Evolutionary conservation across 2,113 vertebrate genomes (phyloP), one percentile per base, ranked within the genome.

Genomic region (Labeo catla): DNA sequence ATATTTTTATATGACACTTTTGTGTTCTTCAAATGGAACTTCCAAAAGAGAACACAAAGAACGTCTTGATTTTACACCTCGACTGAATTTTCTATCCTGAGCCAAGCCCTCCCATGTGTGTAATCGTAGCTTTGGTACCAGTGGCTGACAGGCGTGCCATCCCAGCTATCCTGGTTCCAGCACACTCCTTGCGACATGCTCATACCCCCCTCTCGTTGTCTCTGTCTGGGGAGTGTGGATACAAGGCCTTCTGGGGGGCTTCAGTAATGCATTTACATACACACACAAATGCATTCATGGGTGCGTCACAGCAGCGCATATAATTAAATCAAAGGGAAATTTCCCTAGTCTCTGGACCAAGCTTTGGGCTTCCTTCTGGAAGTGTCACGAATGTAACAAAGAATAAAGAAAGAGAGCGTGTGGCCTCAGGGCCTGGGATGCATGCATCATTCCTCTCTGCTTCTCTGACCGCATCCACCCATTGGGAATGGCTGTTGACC

Each of bases 241-340:
- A 91, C 90, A 91, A 79, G 86, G 86, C 92, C 92, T 91, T 94
- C 92, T 93, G 92, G 93, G 92, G 91, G 81, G 87, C 87, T 90
- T 89, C 78, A 89, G 80, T 87, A 88, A 88, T 85, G 90, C 82
- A 91, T 88, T 79, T 72, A 86, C 39, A 87, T 45, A 63, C 59
- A 85, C 66, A 85, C n/a, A 81, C 83, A 85, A 45, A 88, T 10
- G 36, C 79, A 88, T 88, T 84, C 83, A 85, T 84, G 87, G n/a
- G 78, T 88, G 84, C 89, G 88, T 91, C 90, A 92, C 87, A 91
- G 86, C 90, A 84, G 90, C 88, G 89, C 89, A 93, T 89, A 91
- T 92, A 93, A 93, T 93, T 88, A 88, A 76, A 93, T 93, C 92
- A 93, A 92, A 94, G 89, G 90, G 81, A 88, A 92, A 86, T 90